phyloP scores from a whole-genome alignment of 2,888 invertebrate genomes.

The Sericinus montela region DNA sequence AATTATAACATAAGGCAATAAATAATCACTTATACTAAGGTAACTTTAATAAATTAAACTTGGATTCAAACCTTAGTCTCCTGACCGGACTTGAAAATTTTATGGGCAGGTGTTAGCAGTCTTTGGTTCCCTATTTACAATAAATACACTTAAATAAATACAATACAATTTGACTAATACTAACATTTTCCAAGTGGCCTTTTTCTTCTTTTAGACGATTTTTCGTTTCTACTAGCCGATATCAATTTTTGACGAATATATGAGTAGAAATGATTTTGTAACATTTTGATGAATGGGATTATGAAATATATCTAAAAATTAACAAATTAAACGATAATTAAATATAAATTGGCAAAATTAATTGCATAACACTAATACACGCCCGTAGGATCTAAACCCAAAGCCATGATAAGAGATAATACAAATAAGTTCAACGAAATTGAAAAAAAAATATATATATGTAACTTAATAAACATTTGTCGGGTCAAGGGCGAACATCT shows the following conservation, averaged over 20 bases:
- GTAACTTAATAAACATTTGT: conserved; percentile 39
- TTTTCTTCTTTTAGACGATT: conserved; percentile 64
- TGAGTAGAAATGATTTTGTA: conserved; percentile 24
- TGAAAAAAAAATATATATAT: too few relatives aligned
- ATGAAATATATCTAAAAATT: conserved; percentile 18
- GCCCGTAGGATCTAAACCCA: conserved; percentile 56
- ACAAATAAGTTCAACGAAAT: conserved; percentile 23
- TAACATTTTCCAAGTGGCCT: conserved; percentile 34
- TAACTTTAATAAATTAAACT: conserved; percentile 73
- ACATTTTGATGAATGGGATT: conserved; percentile 19
- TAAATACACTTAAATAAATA: too few relatives aligned
- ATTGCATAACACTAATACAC: conserved; percentile 41
- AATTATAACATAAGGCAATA: conserved; percentile 66
- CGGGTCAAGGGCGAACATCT: conserved; percentile 37
- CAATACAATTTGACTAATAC: conserved; percentile 34
- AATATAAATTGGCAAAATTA: conserved; percentile 10
- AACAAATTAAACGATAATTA: conserved; percentile 23
- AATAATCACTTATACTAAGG: conserved; percentile 72
- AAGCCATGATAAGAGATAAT: conserved; percentile 45
- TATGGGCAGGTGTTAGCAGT: conserved; percentile 59
- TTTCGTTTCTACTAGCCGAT: conserved; percentile 59
- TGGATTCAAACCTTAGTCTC: conserved; percentile 45
- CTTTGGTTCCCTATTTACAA: conserved; percentile 72
- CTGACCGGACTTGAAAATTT: conserved; percentile 39
- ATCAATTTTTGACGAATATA: conserved; percentile 56